Evolutionary conservation across 2,888 invertebrate genomes (phyloP), one percentile per base, ranked within the genome.

Genomic region (Itoplectis maculator): DNA sequence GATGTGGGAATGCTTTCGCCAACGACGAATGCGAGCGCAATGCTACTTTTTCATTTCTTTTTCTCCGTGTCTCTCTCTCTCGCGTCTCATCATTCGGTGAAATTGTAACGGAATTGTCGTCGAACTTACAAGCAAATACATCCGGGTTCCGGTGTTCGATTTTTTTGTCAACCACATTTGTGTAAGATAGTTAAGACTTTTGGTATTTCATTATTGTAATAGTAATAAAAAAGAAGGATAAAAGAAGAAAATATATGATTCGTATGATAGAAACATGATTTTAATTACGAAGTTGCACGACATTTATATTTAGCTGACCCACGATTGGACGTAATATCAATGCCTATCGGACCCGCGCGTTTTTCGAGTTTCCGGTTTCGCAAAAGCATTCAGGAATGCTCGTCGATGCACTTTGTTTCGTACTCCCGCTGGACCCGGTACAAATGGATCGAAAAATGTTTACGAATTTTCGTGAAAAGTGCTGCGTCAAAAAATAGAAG

Each of bases 1-100:
- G 65, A 82, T 79, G 79, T 54, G 70, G 59, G 66, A 75, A 73
- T 63, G 68, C 47, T 70, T 54, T 54, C 23, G 81, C 76, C 23
- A 59, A 63, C 20, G 45, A n/a, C 37, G 18, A 40, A 42, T 45
- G 63, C 42, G 18, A 61, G 35, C 18, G 23, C 13, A 59, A 45
- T 23, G 20, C 54, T 6, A n/a, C 4, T 56, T 23, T 59, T 15
- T 51, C 7, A n/a, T n/a, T n/a, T 51, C 8, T 18, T 2, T 42
- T 2, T 8, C 11, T 7, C 11, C 13, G 42, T 42, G 42, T 13
- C 11, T 2, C 13, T 7, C 13, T 47, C 13, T 45, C 18, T 47
- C 29, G 9, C n/a, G n/a, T 29, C 47, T n/a, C 63, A 11, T 63
- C 20, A 42, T 65, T 65, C 23, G 45, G 13, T 23, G 45, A 65